Conservation (phyloP, 1,140 invertebrate genomes). For the Lepidotrigona ventralis region DNA sequence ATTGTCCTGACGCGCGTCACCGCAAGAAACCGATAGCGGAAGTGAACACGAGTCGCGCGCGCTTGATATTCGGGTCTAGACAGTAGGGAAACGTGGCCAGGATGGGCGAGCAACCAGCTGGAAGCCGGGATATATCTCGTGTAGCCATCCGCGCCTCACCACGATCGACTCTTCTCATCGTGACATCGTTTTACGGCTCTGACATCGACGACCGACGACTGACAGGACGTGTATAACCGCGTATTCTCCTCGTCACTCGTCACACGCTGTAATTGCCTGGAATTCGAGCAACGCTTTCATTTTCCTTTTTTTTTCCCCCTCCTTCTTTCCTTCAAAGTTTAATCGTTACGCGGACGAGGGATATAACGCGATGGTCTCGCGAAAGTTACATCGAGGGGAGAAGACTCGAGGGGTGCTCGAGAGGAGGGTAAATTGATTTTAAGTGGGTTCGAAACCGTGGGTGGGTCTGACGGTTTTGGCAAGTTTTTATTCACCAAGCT, state of each 20-base stretch:
- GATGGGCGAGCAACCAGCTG: constrained; percentile 9
- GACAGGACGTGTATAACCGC: constrained; percentile 26
- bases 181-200: constrained; percentile 24
- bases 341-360: not conserved
- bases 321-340: not conserved
- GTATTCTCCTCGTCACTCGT: constrained; percentile 3
- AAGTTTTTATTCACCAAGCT: constrained; percentile 1
- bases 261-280: not conserved
- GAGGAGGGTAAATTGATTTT: constrained; percentile 1
- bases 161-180: not conserved
- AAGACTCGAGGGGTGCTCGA: no score
- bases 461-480: not conserved
- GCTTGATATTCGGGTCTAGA: constrained; percentile 33
- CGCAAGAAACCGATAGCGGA: constrained; percentile 47
- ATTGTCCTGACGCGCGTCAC: constrained; percentile 41
- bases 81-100: constrained; percentile 24
- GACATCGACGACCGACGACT: not conserved
- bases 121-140: not conserved
- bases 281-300: not conserved
- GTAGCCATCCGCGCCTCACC: not conserved
- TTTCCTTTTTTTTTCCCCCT: not conserved
- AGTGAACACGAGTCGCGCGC: not conserved
- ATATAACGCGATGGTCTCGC: not conserved
- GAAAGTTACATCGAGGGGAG: not conserved
- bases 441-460: not conserved